Evolutionary conservation across 2,113 vertebrate genomes (phyloP).

Genomic region (Hymenochirus boettgeri): DNA sequence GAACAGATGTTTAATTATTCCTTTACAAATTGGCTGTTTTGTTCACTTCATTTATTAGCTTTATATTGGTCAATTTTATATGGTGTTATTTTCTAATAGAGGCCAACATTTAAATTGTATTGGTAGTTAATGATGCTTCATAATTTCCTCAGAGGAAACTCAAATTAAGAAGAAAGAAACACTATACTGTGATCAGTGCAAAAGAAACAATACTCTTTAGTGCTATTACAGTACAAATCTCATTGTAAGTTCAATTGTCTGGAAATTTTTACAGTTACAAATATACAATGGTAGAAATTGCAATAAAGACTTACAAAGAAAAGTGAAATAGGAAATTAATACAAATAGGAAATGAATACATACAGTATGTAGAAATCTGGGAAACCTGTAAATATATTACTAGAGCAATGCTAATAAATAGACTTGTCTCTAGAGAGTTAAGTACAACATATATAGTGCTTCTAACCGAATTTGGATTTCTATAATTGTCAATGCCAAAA

Average conservation of each 20-base stretch:
- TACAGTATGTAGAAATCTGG: too few relatives aligned
- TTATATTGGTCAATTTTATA: conserved; percentile 24
- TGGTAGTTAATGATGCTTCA: conserved; percentile 29
- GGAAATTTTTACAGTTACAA: conserved; percentile 11
- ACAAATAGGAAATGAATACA: too few relatives aligned
- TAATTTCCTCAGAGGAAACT: conserved; percentile 16
- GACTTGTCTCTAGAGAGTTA: too few relatives aligned
- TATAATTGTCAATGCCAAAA: too few relatives aligned
- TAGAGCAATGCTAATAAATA: too few relatives aligned
- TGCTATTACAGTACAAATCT: conserved; percentile 20
- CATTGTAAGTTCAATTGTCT: conserved; percentile 26
- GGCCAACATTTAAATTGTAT: conserved; percentile 24
- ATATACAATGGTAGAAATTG: too few relatives aligned
- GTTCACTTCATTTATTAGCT: conserved; percentile 7
- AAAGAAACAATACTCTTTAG: conserved; percentile 10
- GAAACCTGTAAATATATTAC: too few relatives aligned
- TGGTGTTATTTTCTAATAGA: conserved; percentile 7
- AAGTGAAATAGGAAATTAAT: too few relatives aligned
- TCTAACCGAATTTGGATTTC: too few relatives aligned
- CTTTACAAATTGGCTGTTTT: conserved; percentile 9
- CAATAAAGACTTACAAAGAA: too few relatives aligned
- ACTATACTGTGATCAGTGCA: neutral
- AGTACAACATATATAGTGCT: too few relatives aligned
- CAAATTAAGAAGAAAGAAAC: conserved; percentile 9
- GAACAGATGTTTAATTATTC: conserved; percentile 40